Conservation (phyloP, 2,888 invertebrate genomes). For the Callyntrura guangdongensis region DNA sequence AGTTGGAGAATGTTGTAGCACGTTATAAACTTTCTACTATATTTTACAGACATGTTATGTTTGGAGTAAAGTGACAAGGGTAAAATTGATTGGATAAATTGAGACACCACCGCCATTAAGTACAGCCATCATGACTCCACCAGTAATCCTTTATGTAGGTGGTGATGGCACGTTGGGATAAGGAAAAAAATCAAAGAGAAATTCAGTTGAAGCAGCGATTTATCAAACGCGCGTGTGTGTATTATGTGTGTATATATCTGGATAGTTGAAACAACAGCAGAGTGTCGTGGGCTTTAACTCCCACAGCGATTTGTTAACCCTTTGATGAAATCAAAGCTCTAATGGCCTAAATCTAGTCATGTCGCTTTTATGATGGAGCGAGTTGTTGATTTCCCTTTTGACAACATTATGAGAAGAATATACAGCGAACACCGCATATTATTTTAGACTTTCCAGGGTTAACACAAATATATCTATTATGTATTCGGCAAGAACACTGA, state of each 20-base stretch:
- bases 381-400: conserved; percentile 54
- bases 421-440: no score
- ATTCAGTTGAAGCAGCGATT: conserved; percentile 64
- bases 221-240: conserved; percentile 28
- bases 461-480: no score
- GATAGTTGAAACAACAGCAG: neutral
- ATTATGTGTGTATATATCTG: neutral
- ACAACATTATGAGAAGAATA: conserved; percentile 18
- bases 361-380: conserved; percentile 73
- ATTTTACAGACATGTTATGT: conserved; percentile 47
- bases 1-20: no score
- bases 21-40: no score
- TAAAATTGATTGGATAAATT: conserved; percentile 76
- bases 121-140: neutral
- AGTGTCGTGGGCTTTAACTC: conserved; percentile 1
- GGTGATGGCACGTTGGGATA: neutral
- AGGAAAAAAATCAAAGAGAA: conserved; percentile 32
- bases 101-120: conserved; percentile 42
- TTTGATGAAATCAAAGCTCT: conserved; percentile 70
- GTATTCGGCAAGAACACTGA: no score
- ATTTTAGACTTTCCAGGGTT: no score
- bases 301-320: conserved; percentile 74
- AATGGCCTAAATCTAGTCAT: conserved; percentile 68
- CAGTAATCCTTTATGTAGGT: neutral
- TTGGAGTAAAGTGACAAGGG: conserved; percentile 67